Base-by-base conservation (phyloP, 2,888 invertebrate genomes). In the Phymatocera aterrima region DNA sequence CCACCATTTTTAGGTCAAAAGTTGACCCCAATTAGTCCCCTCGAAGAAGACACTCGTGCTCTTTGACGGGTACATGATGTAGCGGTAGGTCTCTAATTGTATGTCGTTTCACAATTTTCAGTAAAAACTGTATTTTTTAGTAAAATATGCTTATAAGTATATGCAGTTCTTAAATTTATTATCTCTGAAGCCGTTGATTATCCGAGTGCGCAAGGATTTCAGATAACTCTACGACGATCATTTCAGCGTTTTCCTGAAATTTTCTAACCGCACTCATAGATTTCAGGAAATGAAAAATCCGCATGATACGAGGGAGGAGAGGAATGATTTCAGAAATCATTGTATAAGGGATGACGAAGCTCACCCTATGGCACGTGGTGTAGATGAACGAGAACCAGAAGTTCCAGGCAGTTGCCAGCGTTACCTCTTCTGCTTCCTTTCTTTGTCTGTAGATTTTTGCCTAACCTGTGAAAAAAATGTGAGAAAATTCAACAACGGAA, bases 341-440 rank as follows among this genome's bases (percentile, higher is more conserved):
- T 65, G 77, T 54, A 18, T 2, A 24, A 40, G 43, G 24, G 68
- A 24, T 31, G 46, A 12, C 31, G 37, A 46, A 77, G 87, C 87
- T 88, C 81, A 89, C 91, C 84, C 94, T 96, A 97, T 84, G 97
- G 97, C 82, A 97, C 97, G 95, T 95, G 96, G 91, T 96, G 96
- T 74, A 97, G 92, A 89, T 94, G 95, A 72, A 96, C 96, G 68
- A 97, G 94, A 60, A 97, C 96, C 87, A 95, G 93, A 90, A 96
- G 94, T 93, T 97, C 97, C 91, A 97, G 91, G 80, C 94, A 93
- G 92, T 97, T 97, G 84, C 95, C 97, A 91, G 96, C 94, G 92
- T 96, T 97, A 84, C 96, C 97, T 84, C 95, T 94, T 87, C 97
- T 94, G 86, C 96, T 97, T 85, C 96, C 95, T 93, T 96, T 95